Conservation (phyloP, 2,888 invertebrate species). For the Thalpophila matura region DNA sequence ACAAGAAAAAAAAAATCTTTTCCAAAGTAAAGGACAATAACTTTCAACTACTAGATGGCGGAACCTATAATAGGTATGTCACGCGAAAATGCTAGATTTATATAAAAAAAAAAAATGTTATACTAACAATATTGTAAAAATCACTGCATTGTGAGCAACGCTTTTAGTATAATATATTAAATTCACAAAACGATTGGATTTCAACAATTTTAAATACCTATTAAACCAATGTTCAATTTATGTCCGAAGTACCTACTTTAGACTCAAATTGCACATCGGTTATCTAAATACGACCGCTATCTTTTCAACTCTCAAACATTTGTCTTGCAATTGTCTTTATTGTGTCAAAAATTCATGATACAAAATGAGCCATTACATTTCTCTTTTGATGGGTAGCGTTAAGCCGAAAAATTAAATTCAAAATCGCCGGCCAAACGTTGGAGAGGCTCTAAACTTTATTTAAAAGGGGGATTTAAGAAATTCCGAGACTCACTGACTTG, state of each 20-base stretch:
- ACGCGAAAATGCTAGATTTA: no score
- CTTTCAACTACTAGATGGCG: no score
- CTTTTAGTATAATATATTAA: not conserved
- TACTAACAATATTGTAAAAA: not conserved
- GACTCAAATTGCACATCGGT: not conserved
- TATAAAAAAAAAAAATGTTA: no score
- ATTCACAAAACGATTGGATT: constrained; percentile 10
- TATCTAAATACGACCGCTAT: constrained; percentile 12
- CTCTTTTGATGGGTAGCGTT: constrained; percentile 54
- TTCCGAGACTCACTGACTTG: constrained; percentile 67
- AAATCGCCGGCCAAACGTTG: constrained; percentile 68
- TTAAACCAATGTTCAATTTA: no score
- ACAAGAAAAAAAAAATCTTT: no score
- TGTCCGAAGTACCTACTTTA: no score
- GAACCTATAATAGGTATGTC: not conserved
- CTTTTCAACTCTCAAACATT: constrained; percentile 27
- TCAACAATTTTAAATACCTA: not conserved
- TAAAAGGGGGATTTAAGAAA: constrained; percentile 73
- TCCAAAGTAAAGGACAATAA: no score
- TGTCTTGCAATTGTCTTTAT: constrained; percentile 23
- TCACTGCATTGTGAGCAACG: not conserved
- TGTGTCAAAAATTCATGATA: constrained; percentile 53
- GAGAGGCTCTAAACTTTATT: constrained; percentile 74
- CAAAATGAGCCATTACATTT: constrained; percentile 57
- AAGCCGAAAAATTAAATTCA: constrained; percentile 74